Evolutionary conservation across 2,797 vertebrate genomes (phyloP).

Genomic region (Picus viridis): DNA sequence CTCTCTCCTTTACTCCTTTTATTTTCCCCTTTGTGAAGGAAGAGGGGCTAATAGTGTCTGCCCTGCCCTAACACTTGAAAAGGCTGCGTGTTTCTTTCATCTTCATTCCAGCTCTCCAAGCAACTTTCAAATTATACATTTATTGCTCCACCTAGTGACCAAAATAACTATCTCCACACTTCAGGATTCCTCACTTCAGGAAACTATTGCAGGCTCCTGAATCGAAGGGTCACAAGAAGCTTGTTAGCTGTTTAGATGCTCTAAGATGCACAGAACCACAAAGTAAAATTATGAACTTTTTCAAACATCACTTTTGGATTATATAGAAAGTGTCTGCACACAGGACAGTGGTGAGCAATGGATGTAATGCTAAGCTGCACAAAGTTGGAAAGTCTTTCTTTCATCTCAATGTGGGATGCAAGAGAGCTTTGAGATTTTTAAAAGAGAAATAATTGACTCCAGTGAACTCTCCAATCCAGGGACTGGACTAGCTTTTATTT

Average conservation of each 20-base stretch:
- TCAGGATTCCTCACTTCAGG: neutral
- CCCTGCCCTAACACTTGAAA: neutral
- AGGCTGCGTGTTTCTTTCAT: neutral
- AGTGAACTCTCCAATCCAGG: neutral
- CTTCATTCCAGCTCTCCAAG: neutral
- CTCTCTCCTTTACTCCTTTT: too few relatives aligned
- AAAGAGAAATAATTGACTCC: neutral
- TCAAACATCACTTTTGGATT: neutral
- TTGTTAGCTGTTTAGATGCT: neutral
- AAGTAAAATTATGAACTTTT: neutral
- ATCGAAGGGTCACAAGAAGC: neutral
- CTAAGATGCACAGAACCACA: neutral
- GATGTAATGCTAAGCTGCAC: neutral
- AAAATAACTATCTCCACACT: neutral
- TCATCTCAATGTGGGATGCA: neutral
- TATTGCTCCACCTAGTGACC: neutral
- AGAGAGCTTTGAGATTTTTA: neutral
- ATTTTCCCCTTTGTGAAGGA: too few relatives aligned
- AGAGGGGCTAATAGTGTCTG: too few relatives aligned
- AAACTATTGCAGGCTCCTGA: neutral
- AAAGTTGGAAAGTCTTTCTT: neutral
- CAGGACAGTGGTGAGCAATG: too few relatives aligned
- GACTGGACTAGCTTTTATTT: neutral
- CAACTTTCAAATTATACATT: neutral
- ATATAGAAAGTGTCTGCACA: too few relatives aligned